Conservation (phyloP, 2,113 vertebrate species). For the Phasianus colchicus region DNA sequence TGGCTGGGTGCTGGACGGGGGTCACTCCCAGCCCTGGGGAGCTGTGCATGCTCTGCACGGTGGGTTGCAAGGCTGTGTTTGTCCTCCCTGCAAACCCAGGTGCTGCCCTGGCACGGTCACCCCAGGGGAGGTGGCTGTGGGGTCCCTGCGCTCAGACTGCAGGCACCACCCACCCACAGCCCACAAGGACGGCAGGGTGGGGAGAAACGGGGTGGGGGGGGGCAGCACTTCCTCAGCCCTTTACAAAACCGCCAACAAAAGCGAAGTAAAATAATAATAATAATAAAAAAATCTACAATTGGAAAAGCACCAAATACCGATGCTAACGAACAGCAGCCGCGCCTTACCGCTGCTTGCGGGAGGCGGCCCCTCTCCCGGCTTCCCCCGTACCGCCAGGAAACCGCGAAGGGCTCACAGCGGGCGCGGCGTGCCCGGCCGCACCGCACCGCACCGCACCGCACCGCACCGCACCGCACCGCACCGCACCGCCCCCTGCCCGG, state of each 20-base stretch:
- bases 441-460: background rate
- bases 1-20: background rate
- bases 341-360: background rate
- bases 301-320: background rate
- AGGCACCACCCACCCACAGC: too few relatives aligned
- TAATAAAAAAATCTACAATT: background rate
- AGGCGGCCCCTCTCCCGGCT: background rate
- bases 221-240: background rate
- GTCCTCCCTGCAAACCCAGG: background rate
- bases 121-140: background rate
- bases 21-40: background rate
- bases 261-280: rapidly evolving
- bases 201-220: background rate
- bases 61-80: background rate
- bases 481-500: background rate
- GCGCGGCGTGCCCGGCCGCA: background rate
- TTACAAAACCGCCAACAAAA: background rate
- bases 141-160: background rate
- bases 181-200: background rate
- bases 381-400: background rate
- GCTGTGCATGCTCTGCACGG: background rate
- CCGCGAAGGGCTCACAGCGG: background rate
- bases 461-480: background rate
- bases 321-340: background rate
- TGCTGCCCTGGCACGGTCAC: background rate